Evolutionary conservation across 2,797 vertebrate species (phyloP), one percentile per base, ranked within the genome.

Genomic region (Epinephelus coioides): DNA sequence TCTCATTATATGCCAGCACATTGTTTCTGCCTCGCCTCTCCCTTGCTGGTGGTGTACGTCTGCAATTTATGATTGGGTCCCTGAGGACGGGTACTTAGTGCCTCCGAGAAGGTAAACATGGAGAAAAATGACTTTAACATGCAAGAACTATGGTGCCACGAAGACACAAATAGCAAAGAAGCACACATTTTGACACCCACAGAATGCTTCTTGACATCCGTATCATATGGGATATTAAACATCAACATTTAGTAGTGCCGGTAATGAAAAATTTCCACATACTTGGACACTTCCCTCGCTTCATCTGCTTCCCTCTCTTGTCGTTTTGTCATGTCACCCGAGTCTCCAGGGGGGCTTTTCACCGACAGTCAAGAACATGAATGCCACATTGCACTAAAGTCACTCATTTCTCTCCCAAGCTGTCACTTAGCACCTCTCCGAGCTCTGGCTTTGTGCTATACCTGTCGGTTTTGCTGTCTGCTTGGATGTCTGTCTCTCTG

Each of bases 341-440:
- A 43, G 72, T 86, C 78, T 82, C 86, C 27, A 15, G 47, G 67
- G 80, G 81, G 72, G 34, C 18, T 18, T 80, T 87, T 83, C 69
- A 72, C 76, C 79, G 80, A 82, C 87, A 88, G 86, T 46, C 63
- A 30, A 85, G 78, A 83, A 82, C 79, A 86, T 49, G 78, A 88
- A 88, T 76, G 84, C 75, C 86, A 88, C 83, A 72, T 85, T 74
- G 72, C 82, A 85, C 82, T 83, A 71, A 90, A 89, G 89, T 90
- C 86, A 83, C 73, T 90, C 84, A 83, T 88, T 89, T 84, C 78
- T 86, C 61, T 87, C 83, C 76, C 78, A 65, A 75, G 81, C 89
- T 91, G 90, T 90, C 92, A 88, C 86, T 84, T 88, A 88, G 79
- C 71, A 70, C 73, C 66, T 76, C 80, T 80, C 74, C 5, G 47